Base-by-base conservation (phyloP, 2,888 invertebrate species). In the Hyles lineata region DNA sequence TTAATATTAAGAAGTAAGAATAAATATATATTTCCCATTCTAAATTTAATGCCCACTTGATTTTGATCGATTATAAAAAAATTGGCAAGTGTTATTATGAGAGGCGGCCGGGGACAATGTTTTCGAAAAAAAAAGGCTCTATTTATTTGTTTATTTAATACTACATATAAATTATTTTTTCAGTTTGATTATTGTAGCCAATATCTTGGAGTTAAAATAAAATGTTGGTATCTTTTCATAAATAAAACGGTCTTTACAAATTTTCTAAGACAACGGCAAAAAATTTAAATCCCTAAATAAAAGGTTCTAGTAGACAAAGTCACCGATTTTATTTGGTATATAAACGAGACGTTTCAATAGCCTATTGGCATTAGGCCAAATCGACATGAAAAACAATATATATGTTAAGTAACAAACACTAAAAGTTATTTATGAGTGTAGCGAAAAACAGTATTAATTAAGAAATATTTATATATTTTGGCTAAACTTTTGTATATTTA, bases 341-440 rank as follows among this genome's bases (percentile, higher is more conserved):
- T n/a, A 35, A 63, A 63, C 35, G 9, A n/a, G 35, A 32, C 8
- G 9, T 9, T 63, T 63, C n/a, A 63, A 35, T 21, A n/a, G n/a
- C 9, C 63, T 9, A n/a, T 63, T 63, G 63, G 63, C 63, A 32
- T 35, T 11, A 11, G 9, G 32, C 63, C 63, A 63, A 63, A 63
- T 9, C 4, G 3, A n/a, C 55, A 8, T n/a, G 19, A 35, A n/a
- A 63, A 0, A 35, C 11, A 63, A 11, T 35, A 7, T 63, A 63
- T 55, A 55, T 35, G 32, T 23, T 25, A 35, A 35, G 35, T 21
- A 11, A 63, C 8, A n/a, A 63, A 63, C 21, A 35, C 63, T 35
- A 35, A 63, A 35, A 63, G 9, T 35, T 21, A 5, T 63, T 63
- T 63, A 35, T 63, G 63, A 32, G 32, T 32, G n/a, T 35, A n/a